These are phyloP conservation scores for Camelus bactrianus DNA, from an alignment of 2,113 vertebrate genomes.

Conservation along the genomic window DNA sequence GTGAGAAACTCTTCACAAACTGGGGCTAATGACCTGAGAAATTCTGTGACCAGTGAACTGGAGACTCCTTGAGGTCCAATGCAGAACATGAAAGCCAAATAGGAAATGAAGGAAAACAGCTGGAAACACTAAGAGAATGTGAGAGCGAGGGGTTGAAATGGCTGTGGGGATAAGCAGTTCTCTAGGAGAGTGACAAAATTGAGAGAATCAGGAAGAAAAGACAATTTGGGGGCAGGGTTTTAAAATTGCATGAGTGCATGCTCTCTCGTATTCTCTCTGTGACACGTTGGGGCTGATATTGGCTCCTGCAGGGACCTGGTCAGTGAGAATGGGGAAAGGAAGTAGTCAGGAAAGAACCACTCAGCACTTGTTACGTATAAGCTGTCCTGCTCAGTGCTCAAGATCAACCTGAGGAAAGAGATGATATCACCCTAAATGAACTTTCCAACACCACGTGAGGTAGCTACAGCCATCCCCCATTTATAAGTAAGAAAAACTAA, in stretches of 20 bases:
- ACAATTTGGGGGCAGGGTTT: background rate
- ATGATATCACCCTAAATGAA: slow-evolving; percentile 21
- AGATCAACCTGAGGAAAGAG: background rate
- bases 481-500: background rate
- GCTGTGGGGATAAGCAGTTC: background rate
- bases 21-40: slow-evolving; percentile 52
- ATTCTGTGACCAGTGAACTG: slow-evolving; percentile 27
- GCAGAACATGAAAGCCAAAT: slow-evolving; percentile 4
- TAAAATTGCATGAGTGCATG: background rate
- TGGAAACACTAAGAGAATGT: background rate
- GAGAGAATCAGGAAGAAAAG: background rate
- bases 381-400: background rate
- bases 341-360: background rate
- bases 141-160: background rate
- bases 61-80: slow-evolving; percentile 42
- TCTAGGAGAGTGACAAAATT: background rate
- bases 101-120: slow-evolving; percentile 54
- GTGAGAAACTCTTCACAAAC: slow-evolving; percentile 56
- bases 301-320: background rate
- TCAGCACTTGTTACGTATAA: background rate
- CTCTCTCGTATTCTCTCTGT: background rate
- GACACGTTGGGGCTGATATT: background rate
- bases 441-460: background rate
- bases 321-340: background rate
- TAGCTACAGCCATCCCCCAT: background rate